These are phyloP conservation scores for Hemicordylus capensis DNA, from an alignment of 2,113 vertebrate genomes.

Conservation along the genomic window DNA sequence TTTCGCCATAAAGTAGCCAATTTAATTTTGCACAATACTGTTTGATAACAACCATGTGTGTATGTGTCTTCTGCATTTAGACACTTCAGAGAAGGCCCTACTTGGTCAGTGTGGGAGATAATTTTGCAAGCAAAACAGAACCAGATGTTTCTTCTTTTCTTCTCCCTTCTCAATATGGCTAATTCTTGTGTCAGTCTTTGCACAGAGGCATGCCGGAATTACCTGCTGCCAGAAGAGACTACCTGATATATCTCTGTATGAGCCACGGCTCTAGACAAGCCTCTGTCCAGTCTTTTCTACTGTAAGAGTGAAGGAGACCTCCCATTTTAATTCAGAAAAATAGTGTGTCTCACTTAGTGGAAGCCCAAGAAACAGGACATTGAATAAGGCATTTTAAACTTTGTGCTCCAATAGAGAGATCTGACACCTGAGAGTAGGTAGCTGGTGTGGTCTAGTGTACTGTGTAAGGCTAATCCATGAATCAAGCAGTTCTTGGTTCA, in stretches of 20 bases:
- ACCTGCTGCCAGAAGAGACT: not conserved
- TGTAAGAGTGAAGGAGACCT: not conserved
- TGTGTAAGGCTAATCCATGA: no score
- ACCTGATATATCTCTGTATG: not conserved
- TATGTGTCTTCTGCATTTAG: constrained; percentile 76
- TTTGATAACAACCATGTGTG: constrained; percentile 85
- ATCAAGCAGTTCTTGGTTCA: no score
- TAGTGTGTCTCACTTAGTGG: not conserved
- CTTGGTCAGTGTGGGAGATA: constrained; percentile 81
- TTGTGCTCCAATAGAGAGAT: not conserved
- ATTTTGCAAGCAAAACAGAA: constrained; percentile 78
- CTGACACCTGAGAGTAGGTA: not conserved
- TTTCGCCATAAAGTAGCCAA: constrained; percentile 82
- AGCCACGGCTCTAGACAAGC: not conserved
- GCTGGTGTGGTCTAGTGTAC: no score
- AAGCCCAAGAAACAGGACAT: not conserved
- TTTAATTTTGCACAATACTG: constrained; percentile 81
- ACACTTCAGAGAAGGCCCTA: constrained; percentile 78
- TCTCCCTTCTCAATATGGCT: constrained; percentile 59
- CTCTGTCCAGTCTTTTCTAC: not conserved
- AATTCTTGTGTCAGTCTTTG: constrained; percentile 65
- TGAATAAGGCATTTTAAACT: not conserved
- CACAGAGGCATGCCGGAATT: constrained; percentile 11
- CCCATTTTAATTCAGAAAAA: not conserved
- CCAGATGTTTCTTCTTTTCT: constrained; percentile 77